Conservation (phyloP, 2,113 vertebrate genomes). For the Xiphias gladius region DNA sequence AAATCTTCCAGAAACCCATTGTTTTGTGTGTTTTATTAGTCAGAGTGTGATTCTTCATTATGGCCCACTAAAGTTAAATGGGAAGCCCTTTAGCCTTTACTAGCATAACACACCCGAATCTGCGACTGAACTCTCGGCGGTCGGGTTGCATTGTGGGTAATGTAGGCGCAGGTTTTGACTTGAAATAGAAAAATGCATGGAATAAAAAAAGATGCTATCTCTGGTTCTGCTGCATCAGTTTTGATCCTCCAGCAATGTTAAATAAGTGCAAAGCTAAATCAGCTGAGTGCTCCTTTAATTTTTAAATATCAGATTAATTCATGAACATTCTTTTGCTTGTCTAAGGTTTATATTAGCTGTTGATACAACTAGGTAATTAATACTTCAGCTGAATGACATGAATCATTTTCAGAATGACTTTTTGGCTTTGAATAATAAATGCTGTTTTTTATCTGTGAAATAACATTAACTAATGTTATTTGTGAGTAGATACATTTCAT, state of each 20-base stretch:
- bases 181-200: background rate
- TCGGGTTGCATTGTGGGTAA: background rate
- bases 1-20: background rate
- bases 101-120: background rate
- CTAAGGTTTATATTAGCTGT: background rate
- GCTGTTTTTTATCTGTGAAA: too few relatives aligned
- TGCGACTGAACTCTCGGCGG: background rate
- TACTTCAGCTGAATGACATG: background rate
- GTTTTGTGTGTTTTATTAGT: background rate
- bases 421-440: background rate
- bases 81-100: background rate
- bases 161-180: background rate
- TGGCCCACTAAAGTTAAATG: background rate
- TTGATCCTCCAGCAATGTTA: background rate
- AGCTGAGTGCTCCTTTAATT: background rate
- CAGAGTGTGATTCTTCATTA: background rate
- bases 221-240: background rate
- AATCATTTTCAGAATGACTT: background rate
- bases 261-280: background rate
- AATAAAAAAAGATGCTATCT: background rate
- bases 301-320: background rate
- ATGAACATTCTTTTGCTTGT: background rate
- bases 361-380: background rate
- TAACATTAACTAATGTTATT: background rate
- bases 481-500: background rate